Conservation (phyloP, 2,888 invertebrate genomes). For the Homarus gammarus region DNA sequence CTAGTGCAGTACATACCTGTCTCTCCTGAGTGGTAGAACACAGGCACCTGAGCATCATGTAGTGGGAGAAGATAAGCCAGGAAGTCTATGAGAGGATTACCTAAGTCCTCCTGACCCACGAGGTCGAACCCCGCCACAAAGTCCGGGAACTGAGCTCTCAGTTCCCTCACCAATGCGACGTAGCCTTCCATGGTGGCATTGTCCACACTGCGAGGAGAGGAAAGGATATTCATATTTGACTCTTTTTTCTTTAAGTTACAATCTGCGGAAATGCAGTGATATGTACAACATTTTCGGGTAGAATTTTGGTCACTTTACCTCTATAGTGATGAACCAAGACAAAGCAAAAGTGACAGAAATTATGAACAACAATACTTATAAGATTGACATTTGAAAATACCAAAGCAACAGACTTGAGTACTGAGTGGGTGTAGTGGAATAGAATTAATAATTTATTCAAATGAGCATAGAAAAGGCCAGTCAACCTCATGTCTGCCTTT, state of each 20-base stretch:
- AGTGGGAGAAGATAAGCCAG: slow-evolving; percentile 80
- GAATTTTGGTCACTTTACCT: too few species aligned
- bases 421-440: too few species aligned
- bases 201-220: slow-evolving; percentile 60
- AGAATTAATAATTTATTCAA: too few species aligned
- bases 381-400: too few species aligned
- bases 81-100: slow-evolving; percentile 84
- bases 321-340: too few species aligned
- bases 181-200: slow-evolving; percentile 80
- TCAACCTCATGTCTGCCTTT: too few species aligned
- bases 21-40: slow-evolving; percentile 75
- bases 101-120: slow-evolving; percentile 88
- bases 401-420: too few species aligned
- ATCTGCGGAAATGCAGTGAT: too few species aligned
- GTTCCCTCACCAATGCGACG: slow-evolving; percentile 79
- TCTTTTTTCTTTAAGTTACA: slow-evolving; percentile 20
- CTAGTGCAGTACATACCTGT: slow-evolving; percentile 74
- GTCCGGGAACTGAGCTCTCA: slow-evolving; percentile 81
- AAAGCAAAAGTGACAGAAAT: too few species aligned
- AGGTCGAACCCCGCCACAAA: slow-evolving; percentile 89
- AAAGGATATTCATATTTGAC: slow-evolving; percentile 62
- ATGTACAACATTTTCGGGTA: too few species aligned
- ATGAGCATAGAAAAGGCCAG: too few species aligned
- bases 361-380: too few species aligned
- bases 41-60: slow-evolving; percentile 47